Base-by-base conservation (phyloP, 2,888 invertebrate species). In the Lycaena phlaeas region DNA sequence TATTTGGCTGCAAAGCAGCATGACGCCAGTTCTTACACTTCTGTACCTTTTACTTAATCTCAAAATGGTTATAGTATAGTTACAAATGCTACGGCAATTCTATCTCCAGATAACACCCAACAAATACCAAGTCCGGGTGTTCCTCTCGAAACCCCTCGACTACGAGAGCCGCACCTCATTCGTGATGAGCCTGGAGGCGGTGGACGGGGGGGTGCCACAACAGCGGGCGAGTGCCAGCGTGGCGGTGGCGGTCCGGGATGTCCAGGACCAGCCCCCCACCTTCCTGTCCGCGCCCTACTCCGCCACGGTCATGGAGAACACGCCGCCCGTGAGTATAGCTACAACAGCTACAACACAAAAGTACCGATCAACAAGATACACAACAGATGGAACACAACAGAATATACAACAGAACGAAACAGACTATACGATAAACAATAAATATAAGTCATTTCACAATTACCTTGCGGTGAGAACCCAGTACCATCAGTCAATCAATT, bases 211-310 rank as follows among this genome's bases (percentile, higher is more conserved):
- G 1, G 88, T 87, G 31, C 87, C 87, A 52, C 87, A 90, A 0
- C 66, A 92, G 3, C 87, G 86, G 25, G 89, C 92, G 0, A 74
- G 87, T 10, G 92, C 94, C 0, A 91, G 91, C 29, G 87, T 95
- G 7, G 88, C 92, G 0, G 90, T 92, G 0, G 89, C 91, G 27
- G 87, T 95, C 4, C 75, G 89, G 44, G 95, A 95, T 61, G 89
- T 93, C 0, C 95, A 91, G 62, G 94, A 95, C 68, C 93, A 93
- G 55, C 91, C 92, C 4, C 95, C 95, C 0, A 76, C 88, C n/a
- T 94, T 95, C 57, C 64, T 90, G 1, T 92, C 92, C 60, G 90
- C 92, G 1, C 94, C 94, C 0, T 95, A 92, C 58, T 92, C 92
- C 3, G 90, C 90, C 1, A 90, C 90, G 0, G 86, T 95, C 1